Evolutionary conservation across 1,140 invertebrate species (phyloP).

Genomic region (Drosophila santomea): DNA sequence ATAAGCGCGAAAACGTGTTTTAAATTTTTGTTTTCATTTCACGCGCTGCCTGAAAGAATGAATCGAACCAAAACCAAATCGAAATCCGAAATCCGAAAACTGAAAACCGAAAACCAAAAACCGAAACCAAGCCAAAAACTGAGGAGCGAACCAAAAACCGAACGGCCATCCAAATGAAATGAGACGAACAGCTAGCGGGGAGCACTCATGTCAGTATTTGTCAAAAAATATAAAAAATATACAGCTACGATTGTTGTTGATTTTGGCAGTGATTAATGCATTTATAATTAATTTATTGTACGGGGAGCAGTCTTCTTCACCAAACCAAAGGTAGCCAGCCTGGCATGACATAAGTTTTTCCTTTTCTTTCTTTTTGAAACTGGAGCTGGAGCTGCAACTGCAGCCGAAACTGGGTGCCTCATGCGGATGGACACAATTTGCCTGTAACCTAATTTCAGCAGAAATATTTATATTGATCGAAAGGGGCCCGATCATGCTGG

Average conservation of each 20-base stretch:
- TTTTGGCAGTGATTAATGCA: conserved; percentile 82
- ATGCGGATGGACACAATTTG: conserved; percentile 40
- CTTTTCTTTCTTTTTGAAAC: conserved; percentile 34
- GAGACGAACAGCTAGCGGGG: conserved; percentile 47
- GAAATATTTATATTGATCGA: conserved; percentile 80
- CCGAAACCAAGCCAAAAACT: neutral
- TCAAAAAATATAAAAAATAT: conserved; percentile 58
- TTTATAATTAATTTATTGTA: conserved; percentile 84
- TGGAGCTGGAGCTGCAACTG: conserved; percentile 33
- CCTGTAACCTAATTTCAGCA: conserved; percentile 81
- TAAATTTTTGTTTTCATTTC: conserved; percentile 80
- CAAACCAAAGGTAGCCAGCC: conserved; percentile 42
- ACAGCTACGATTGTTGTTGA: conserved; percentile 36
- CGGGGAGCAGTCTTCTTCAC: conserved; percentile 28
- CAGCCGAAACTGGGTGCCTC: conserved; percentile 19
- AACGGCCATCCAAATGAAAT: conserved; percentile 28
- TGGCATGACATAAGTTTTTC: conserved; percentile 67
- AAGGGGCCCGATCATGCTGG: conserved; percentile 50
- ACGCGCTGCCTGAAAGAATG: conserved; percentile 41
- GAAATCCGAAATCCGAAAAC: neutral
- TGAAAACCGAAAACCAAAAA: neutral
- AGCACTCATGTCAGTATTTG: conserved; percentile 83
- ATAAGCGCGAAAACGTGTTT: conserved; percentile 82
- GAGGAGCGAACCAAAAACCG: conserved; percentile 20
- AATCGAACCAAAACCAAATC: conserved; percentile 21